Percentiles rank a stretch among this genome's conserved stretches.
These are phyloP conservation scores for Sesamia inferens DNA, from an alignment of 2,888 invertebrate species.

Conservation along the genomic window DNA sequence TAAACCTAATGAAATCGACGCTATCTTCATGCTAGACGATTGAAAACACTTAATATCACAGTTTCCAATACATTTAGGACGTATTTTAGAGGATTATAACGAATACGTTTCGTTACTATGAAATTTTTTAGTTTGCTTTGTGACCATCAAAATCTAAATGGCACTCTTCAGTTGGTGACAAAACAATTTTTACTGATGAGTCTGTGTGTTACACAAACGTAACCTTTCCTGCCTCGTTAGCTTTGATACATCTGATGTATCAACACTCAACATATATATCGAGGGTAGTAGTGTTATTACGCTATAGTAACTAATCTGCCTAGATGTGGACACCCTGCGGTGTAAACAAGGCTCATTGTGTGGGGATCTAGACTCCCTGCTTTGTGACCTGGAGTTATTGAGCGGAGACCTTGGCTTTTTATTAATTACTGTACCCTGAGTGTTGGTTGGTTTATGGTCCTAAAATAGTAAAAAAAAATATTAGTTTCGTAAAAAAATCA, in stretches of 20 bases:
- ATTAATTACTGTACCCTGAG: no score
- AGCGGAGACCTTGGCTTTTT: no score
- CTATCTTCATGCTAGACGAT: conserved; percentile 79
- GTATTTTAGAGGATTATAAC: conserved; percentile 70
- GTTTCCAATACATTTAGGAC: conserved; percentile 86
- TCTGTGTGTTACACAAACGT: conserved; percentile 68
- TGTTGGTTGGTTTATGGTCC: no score
- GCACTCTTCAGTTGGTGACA: conserved; percentile 86
- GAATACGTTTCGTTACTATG: conserved; percentile 68
- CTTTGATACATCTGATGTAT: conserved; percentile 71
- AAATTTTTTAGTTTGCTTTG: conserved; percentile 82
- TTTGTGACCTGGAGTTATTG: no score
- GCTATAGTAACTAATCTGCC: conserved; percentile 70
- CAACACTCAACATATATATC: conserved; percentile 65
- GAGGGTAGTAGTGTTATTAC: conserved; percentile 67
- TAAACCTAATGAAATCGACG: conserved; percentile 72
- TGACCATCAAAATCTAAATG: conserved; percentile 88
- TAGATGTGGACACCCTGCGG: no score
- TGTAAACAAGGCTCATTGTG: no score
- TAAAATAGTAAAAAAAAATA: no score
- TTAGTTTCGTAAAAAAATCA: no score
- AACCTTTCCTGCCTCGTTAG: conserved; percentile 73
- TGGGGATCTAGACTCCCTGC: no score
- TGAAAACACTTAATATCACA: conserved; percentile 90
- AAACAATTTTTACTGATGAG: conserved; percentile 79